These are phyloP conservation scores for Plusia festucae DNA, from an alignment of 2,888 invertebrate genomes.

Conservation along the genomic window DNA sequence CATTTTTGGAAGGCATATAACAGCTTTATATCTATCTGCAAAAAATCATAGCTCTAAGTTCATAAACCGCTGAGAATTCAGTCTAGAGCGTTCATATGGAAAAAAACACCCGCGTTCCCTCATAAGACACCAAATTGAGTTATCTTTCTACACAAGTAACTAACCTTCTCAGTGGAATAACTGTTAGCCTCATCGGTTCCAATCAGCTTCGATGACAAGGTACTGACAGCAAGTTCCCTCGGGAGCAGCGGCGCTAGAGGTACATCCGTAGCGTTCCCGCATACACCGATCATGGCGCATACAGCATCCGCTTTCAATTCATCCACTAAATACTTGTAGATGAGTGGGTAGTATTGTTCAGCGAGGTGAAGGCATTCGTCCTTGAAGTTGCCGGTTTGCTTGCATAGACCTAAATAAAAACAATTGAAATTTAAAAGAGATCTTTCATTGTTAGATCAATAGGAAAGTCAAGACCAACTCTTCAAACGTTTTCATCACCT, in stretches of 20 bases:
- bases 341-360: constrained; percentile 93
- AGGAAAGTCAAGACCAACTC: too few relatives aligned
- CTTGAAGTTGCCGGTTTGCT: constrained; percentile 93
- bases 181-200: constrained; percentile 80
- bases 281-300: constrained; percentile 93
- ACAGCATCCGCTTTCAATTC: constrained; percentile 92
- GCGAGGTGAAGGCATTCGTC: constrained; percentile 93
- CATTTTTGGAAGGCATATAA: too few relatives aligned
- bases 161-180: constrained; percentile 66
- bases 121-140: too few relatives aligned
- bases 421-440: too few relatives aligned
- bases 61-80: too few relatives aligned
- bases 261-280: constrained; percentile 82
- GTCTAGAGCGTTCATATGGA: too few relatives aligned
- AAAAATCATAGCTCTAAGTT: too few relatives aligned
- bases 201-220: constrained; percentile 67
- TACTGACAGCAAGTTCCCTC: constrained; percentile 76
- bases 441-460: background rate
- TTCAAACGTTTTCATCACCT: too few relatives aligned
- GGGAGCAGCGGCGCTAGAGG: constrained; percentile 91
- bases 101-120: too few relatives aligned
- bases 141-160: constrained; percentile 14
- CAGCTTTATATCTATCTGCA: too few relatives aligned
- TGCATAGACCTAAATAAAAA: constrained; percentile 91
- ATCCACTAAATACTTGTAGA: constrained; percentile 92